A percentile compares a stretch with the other conserved stretches of the same genome.
phyloP scores from a whole-genome alignment of 2,888 invertebrate genomes.

The Melinopterus prodromus region DNA sequence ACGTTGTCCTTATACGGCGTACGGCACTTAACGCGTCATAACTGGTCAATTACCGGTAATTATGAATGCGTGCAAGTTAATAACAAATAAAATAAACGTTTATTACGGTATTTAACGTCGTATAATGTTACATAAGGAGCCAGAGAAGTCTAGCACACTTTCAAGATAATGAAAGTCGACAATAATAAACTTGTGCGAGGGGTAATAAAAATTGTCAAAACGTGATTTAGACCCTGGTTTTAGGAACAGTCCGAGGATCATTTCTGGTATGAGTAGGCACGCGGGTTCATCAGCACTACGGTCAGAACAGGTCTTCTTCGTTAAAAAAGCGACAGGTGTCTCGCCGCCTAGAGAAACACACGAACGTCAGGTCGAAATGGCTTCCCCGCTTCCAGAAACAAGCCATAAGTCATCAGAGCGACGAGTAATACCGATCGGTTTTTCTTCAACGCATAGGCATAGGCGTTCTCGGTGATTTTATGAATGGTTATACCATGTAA shows the following conservation, averaged over 20 bases:
- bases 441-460: background rate
- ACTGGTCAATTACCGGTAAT: background rate
- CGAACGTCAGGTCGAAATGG: background rate
- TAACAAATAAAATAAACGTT: constrained; percentile 4
- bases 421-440: background rate
- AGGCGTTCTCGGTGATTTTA: background rate
- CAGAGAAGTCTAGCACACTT: background rate
- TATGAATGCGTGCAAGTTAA: constrained; percentile 4
- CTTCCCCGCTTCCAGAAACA: background rate
- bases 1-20: background rate
- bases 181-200: background rate
- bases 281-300: background rate
- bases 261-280: background rate
- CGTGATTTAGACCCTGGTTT: background rate
- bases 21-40: background rate
- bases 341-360: background rate
- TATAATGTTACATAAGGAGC: background rate
- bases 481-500: background rate
- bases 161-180: background rate
- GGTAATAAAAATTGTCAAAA: background rate
- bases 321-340: constrained; percentile 4
- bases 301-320: background rate
- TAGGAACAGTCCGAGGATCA: background rate
- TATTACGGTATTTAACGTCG: background rate
- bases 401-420: background rate